Base-by-base conservation (phyloP, 2,888 invertebrate species). In the Seira sanloemensis region DNA sequence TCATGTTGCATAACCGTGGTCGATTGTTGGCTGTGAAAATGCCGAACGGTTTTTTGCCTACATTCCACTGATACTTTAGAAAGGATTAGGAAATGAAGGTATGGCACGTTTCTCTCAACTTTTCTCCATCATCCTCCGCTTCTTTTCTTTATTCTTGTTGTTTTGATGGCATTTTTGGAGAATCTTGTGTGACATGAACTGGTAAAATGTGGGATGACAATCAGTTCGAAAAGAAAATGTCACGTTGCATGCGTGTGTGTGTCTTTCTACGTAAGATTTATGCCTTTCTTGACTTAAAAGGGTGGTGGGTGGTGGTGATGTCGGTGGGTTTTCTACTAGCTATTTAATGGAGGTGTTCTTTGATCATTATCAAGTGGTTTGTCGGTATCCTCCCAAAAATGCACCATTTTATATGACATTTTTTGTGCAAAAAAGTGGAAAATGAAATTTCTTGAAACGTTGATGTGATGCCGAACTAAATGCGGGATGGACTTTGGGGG, bases 171-270 rank as follows among this genome's bases (percentile, higher is more conserved):
- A 62, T 62, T 62, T 62, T 62, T 62, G 7, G 62, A 62, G 2
- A 9, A 1, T 62, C 62, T 62, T 21, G n/a, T 9, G 21, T 50
- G 50, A 16, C 37, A n/a, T n/a, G 37, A 37, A 37, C 37, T 37
- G 12, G 37, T 37, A 37, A 37, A 37, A 37, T 67, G 7, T 5
- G 21, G 50, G n/a, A 46, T 71, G 23, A 12, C 18, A 71, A 23
- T 23, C 25, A 18, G 1, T 24, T 73, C 21, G 37, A 16, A 62
- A 26, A 21, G 62, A 73, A 75, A 66, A 75, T 75, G 75, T 75
- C 75, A 75, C 66, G 75, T 75, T 75, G 27, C 19, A 46, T 46
- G 75, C 24, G 37, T 46, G 21, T 62, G 62, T 62, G 62, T 23
- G 62, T 75, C 7, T 37, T 5, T 37, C 7, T 62, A 23, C 62